Conservation (phyloP, 2,113 vertebrate genomes). For the Paralichthys olivaceus region DNA sequence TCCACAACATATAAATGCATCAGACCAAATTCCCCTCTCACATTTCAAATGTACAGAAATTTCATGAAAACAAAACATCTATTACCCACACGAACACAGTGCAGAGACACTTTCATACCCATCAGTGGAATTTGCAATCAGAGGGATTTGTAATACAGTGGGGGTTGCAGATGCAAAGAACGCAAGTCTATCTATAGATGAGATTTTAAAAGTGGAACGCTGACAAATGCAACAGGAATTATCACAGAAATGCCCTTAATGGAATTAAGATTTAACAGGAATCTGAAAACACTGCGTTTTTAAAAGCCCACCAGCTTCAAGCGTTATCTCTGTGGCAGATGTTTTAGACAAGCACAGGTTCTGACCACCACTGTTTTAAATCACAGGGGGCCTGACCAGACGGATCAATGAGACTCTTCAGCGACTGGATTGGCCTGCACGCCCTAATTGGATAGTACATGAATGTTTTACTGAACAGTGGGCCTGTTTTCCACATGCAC, state of each 20-base stretch:
- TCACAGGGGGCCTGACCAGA: slow-evolving; percentile 42
- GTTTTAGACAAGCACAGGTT: slow-evolving; percentile 21
- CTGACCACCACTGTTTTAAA: slow-evolving; percentile 40
- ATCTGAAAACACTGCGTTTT: neutral
- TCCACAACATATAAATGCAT: slow-evolving; percentile 39
- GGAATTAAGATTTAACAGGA: slow-evolving; percentile 10
- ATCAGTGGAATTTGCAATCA: slow-evolving; percentile 35
- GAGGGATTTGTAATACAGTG: slow-evolving; percentile 1
- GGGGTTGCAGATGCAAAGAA: slow-evolving; percentile 3
- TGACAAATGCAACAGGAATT: slow-evolving; percentile 5
- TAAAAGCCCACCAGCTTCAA: neutral
- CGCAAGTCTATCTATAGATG: neutral
- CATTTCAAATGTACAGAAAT: slow-evolving; percentile 30
- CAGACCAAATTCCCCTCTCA: slow-evolving; percentile 20
- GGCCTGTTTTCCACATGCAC: slow-evolving; percentile 52
- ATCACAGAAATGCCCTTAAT: slow-evolving; percentile 30
- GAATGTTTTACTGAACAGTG: slow-evolving; percentile 63
- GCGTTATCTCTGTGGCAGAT: neutral
- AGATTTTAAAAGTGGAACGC: neutral
- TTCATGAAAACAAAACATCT: slow-evolving; percentile 4
- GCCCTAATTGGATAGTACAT: slow-evolving; percentile 60
- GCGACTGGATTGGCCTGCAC: slow-evolving; percentile 44
- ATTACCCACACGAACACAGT: slow-evolving; percentile 11
- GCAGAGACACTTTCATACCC: slow-evolving; percentile 18
- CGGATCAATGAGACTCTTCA: slow-evolving; percentile 59